phyloP scores from a whole-genome alignment of 2,797 vertebrate genomes.

The Rhinogobio ventralis region DNA sequence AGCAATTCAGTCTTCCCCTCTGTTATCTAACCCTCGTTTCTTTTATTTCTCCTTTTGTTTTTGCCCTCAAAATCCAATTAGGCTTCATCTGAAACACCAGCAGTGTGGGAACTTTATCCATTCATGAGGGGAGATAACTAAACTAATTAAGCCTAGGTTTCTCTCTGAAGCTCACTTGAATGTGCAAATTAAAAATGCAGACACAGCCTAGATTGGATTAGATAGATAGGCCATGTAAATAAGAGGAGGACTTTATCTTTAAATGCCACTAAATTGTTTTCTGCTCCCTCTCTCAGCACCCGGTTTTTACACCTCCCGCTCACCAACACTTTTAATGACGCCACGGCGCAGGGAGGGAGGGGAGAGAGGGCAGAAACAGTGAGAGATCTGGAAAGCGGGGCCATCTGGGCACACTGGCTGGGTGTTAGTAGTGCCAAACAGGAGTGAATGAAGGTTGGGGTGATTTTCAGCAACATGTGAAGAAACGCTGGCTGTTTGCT shows the following conservation, averaged over 20 bases:
- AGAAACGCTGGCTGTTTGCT: conserved; percentile 69
- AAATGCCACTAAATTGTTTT: conserved; percentile 68
- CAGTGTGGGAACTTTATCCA: conserved; percentile 77
- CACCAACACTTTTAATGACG: conserved; percentile 51
- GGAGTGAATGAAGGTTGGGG: conserved; percentile 59
- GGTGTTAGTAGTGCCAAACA: conserved; percentile 60
- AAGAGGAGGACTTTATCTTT: conserved; percentile 65
- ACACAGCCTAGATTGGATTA: conserved; percentile 78
- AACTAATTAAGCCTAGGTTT: conserved; percentile 79
- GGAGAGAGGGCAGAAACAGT: conserved; percentile 37
- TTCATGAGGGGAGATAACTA: conserved; percentile 78
- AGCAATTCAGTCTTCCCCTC: conserved; percentile 52
- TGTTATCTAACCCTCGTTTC: conserved; percentile 74
- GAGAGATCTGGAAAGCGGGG: conserved; percentile 40
- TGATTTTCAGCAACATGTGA: conserved; percentile 71
- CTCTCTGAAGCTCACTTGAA: conserved; percentile 73
- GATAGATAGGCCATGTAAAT: conserved; percentile 78
- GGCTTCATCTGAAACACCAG: conserved; percentile 78
- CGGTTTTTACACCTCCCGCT: conserved; percentile 49
- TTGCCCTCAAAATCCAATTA: conserved; percentile 79
- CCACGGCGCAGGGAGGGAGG: conserved; percentile 5
- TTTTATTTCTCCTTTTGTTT: conserved; percentile 66
- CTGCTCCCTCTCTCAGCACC: conserved; percentile 56
- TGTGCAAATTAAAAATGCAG: conserved; percentile 74
- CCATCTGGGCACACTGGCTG: conserved; percentile 70